Evolutionary conservation across 2,113 vertebrate genomes (phyloP), one percentile per base, ranked within the genome.

Genomic region (Sphaerodactylus townsendi): DNA sequence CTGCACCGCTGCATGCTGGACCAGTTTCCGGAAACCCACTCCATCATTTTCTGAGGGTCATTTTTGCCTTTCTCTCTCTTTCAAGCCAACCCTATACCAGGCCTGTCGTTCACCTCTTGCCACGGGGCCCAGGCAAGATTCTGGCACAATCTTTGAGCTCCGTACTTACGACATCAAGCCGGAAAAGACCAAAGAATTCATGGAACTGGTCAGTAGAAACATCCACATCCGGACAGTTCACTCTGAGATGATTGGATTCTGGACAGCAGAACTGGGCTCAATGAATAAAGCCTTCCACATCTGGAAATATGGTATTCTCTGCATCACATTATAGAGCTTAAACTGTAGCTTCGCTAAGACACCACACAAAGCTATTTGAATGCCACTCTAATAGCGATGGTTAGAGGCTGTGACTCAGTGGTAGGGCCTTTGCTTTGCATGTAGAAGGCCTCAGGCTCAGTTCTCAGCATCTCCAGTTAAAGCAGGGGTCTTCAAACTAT

Each of bases 211-310:
- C 85, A 95, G 87, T 81, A 97, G 98, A 91, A 93, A 96, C 87
- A 70, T 98, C 59, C 95, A 97, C 83, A 92, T 98, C 69, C 96
- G 98, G 44, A 97, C 96, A 1, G 96, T 97, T 70, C 96, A 97
- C 88, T 99, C 98, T 0, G 93, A 98, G 92, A 92, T 99, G 91
- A 56, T 98, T 87, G 98, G 98, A 46, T 97, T 95, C 83, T 99
- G 98, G 98, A 96, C 89, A 13, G 90, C 95, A 0, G 98, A 99
- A 92, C 97, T 98, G 35, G 97, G 97, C 78, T 85, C 87, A 0
- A 90, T 98, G 84, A 99, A 99, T 95, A 97, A 96, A 87, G 97
- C 97, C 30, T 92, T 98, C 84, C 98, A 99, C 86, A 91, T 99
- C 84, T 99, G 98, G 98, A 98, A 98, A 87, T 99, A 96, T 3